Evolutionary conservation across 2,888 invertebrate genomes (phyloP).

Genomic region (Plagiodera versicolora): DNA sequence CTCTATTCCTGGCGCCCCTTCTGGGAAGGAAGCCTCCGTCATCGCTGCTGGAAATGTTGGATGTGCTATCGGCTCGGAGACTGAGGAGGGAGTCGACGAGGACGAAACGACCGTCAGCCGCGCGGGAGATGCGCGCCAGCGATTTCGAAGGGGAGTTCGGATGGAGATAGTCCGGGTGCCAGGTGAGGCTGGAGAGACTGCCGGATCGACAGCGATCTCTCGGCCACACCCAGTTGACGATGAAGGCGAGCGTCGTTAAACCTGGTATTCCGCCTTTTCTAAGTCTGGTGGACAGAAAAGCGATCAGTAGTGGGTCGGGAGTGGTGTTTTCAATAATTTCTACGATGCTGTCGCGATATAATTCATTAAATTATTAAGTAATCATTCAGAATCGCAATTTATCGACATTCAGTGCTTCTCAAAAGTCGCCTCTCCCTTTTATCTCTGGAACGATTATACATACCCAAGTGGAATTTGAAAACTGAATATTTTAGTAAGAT

Average conservation of each 20-base stretch:
- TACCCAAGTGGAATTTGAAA: no score
- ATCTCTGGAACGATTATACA: no score
- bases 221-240: constrained; percentile 77
- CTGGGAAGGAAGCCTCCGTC: constrained; percentile 82
- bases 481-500: no score
- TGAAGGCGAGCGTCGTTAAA: constrained; percentile 73
- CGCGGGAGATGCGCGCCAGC: constrained; percentile 70
- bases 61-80: constrained; percentile 59
- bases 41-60: constrained; percentile 69
- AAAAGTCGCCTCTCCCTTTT: no score
- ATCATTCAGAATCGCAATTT: no score
- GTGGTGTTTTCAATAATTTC: constrained; percentile 8
- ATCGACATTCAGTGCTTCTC: no score
- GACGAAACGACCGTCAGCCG: constrained; percentile 76
- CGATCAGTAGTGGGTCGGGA: not conserved
- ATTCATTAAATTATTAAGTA: no score
- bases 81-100: constrained; percentile 60
- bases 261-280: constrained; percentile 94
- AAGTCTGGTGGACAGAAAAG: constrained; percentile 64
- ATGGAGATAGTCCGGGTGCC: constrained; percentile 53
- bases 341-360: not conserved
- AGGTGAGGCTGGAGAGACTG: constrained; percentile 50
- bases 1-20: constrained; percentile 56
- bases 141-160: constrained; percentile 50
- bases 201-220: constrained; percentile 68